These are phyloP conservation scores for Melinopterus prodromus DNA, from an alignment of 2,888 invertebrate species.

Conservation along the genomic window DNA sequence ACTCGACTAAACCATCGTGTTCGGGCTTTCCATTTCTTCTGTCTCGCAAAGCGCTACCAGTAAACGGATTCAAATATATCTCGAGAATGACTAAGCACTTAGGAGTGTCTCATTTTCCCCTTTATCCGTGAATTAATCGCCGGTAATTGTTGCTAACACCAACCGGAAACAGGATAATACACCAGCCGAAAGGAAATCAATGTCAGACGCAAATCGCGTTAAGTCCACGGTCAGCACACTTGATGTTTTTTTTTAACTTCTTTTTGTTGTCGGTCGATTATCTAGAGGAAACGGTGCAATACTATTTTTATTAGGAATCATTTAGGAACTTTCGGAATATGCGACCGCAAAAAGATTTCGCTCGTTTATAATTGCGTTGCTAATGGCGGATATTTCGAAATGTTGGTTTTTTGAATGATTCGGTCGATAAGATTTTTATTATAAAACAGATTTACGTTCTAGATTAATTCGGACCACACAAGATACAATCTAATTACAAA, in stretches of 20 bases:
- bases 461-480: not conserved
- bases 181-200: not conserved
- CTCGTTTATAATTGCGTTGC: not conserved
- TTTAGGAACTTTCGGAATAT: not conserved
- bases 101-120: not conserved
- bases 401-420: not conserved
- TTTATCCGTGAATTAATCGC: constrained; percentile 4
- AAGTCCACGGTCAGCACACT: not conserved
- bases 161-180: constrained; percentile 4
- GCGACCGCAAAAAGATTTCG: not conserved
- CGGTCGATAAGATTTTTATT: not conserved
- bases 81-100: not conserved
- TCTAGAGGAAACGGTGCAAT: not conserved
- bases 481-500: too few relatives aligned
- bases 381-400: not conserved
- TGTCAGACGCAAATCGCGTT: not conserved
- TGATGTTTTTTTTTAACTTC: not conserved
- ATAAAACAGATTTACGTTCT: not conserved
- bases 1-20: not conserved
- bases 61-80: not conserved
- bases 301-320: not conserved
- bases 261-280: not conserved
- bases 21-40: not conserved
- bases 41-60: not conserved
- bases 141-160: not conserved